Evolutionary conservation across 2,888 invertebrate species (phyloP).

Genomic region (Psylliodes chrysocephalus): DNA sequence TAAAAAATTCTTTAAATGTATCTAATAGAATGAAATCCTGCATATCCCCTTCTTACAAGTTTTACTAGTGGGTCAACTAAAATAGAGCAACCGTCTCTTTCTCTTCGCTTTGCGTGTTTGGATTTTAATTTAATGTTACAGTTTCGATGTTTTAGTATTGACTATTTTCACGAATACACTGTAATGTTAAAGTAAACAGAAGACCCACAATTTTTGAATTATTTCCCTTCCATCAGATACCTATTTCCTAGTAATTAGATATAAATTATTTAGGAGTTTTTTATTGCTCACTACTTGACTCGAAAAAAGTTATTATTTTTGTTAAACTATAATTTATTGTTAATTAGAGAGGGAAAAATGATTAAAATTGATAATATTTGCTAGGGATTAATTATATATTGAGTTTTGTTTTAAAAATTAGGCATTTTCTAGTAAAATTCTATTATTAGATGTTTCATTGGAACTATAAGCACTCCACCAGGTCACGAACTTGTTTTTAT

Average conservation of each 20-base stretch:
- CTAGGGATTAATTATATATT: too few relatives aligned
- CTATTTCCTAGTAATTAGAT: not conserved
- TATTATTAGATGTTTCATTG: too few relatives aligned
- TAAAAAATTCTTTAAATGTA: too few relatives aligned
- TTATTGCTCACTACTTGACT: not conserved
- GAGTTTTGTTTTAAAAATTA: too few relatives aligned
- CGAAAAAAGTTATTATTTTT: too few relatives aligned
- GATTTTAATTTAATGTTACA: conserved; percentile 28
- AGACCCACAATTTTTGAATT: conserved; percentile 18
- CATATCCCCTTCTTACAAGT: not conserved
- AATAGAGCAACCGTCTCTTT: conserved; percentile 5
- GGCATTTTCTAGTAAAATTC: too few relatives aligned
- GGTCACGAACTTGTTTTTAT: too few relatives aligned
- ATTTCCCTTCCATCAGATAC: not conserved
- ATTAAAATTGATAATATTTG: too few relatives aligned
- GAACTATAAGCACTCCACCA: too few relatives aligned
- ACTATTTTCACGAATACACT: conserved; percentile 14
- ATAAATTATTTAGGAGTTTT: not conserved
- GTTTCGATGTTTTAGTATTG: conserved; percentile 25
- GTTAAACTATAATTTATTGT: too few relatives aligned
- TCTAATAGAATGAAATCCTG: too few relatives aligned
- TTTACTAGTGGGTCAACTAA: conserved; percentile 9
- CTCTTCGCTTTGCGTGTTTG: conserved; percentile 19
- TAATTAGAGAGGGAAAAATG: too few relatives aligned
- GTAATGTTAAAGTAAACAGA: conserved; percentile 1